Conservation (phyloP, 2,113 vertebrate genomes). For the Odontesthes bonariensis region DNA sequence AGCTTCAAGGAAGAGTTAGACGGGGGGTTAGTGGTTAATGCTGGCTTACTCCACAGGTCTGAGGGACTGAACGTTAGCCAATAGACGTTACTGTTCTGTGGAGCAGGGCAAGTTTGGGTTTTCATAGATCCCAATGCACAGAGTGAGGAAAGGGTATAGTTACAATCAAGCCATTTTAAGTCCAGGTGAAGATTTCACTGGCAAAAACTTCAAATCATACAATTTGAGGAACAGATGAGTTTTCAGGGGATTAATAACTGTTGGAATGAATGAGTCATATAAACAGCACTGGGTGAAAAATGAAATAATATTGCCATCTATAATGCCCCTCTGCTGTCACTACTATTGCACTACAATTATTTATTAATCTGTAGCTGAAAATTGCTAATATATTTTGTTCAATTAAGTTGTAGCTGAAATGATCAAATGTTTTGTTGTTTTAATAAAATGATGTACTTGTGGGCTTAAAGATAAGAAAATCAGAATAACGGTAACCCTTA, state of each 20-base stretch:
- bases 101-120: neutral
- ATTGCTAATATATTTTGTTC: neutral
- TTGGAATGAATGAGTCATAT: neutral
- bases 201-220: neutral
- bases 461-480: too few species aligned
- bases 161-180: neutral
- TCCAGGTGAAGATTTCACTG: neutral
- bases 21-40: neutral
- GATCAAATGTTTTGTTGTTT: neutral
- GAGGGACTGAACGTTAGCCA: neutral
- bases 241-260: too few species aligned
- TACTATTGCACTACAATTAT: slow-evolving; percentile 8
- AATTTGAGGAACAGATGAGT: neutral
- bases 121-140: neutral
- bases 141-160: neutral
- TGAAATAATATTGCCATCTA: neutral
- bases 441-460: neutral
- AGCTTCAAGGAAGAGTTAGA: too few species aligned
- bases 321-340: neutral
- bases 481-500: neutral
- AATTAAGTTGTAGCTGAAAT: neutral
- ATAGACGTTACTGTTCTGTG: neutral
- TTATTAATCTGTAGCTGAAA: neutral
- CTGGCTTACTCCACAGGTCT: too few species aligned
- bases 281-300: neutral